phyloP scores from a whole-genome alignment of 2,888 invertebrate species.

The Macrosiphum euphorbiae region DNA sequence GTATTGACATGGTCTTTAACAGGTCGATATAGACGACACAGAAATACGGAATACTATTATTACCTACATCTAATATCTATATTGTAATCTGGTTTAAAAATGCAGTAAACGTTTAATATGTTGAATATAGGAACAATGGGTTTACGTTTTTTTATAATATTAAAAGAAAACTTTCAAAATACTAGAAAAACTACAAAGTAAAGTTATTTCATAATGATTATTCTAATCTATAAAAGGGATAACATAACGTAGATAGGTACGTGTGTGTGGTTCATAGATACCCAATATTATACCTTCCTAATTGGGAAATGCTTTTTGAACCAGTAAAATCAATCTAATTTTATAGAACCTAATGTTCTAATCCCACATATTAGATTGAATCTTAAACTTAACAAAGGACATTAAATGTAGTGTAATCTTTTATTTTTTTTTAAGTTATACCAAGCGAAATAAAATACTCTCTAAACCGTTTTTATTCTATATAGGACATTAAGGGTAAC shows the following conservation, averaged over 20 bases:
- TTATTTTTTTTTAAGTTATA: neutral
- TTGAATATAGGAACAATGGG: neutral
- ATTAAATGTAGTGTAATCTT: neutral
- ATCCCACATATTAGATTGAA: neutral
- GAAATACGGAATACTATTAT: too few relatives aligned
- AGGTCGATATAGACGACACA: neutral
- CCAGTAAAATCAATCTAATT: neutral
- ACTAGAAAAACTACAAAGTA: neutral
- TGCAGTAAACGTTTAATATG: neutral
- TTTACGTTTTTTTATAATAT: neutral
- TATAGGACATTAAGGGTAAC: neutral
- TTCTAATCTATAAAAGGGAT: neutral
- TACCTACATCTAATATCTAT: neutral
- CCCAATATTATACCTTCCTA: neutral
- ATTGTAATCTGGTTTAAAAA: neutral
- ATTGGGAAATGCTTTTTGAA: neutral
- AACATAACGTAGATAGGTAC: neutral
- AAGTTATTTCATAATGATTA: neutral
- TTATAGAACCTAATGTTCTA: neutral
- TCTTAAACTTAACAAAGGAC: neutral
- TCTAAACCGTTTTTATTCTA: neutral
- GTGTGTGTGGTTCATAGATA: neutral
- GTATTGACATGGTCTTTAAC: neutral
- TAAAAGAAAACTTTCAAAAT: neutral
- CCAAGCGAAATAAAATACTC: neutral